Conservation (phyloP, 2,113 vertebrate genomes). For the Lampris megalopsis region DNA sequence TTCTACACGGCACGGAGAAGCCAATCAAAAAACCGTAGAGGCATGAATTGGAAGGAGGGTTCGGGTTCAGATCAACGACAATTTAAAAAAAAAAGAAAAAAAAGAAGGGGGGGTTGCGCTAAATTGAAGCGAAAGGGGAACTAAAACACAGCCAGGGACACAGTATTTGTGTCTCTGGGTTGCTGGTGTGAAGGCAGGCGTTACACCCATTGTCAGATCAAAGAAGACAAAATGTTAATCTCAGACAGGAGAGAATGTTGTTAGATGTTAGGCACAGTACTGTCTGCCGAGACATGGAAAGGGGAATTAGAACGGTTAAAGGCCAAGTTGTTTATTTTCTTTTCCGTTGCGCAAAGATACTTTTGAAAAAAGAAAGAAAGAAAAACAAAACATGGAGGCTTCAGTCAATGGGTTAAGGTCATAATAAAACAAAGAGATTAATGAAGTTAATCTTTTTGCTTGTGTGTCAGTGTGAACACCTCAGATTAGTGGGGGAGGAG, state of each 20-base stretch:
- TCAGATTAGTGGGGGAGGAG: conserved; percentile 72
- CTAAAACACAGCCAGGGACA: conserved; percentile 27
- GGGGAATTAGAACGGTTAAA: conserved; percentile 40
- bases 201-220: conserved; percentile 47
- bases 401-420: conserved; percentile 77
- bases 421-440: conserved; percentile 67
- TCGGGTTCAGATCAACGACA: not conserved
- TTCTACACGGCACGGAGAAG: not conserved
- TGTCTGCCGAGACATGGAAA: conserved; percentile 38
- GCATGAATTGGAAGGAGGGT: not conserved
- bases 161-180: conserved; percentile 44
- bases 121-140: too few relatives aligned
- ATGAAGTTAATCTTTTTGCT: conserved; percentile 77
- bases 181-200: conserved; percentile 52
- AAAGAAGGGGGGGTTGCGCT: not conserved
- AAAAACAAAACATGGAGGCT: conserved; percentile 27
- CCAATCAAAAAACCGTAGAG: conserved; percentile 20
- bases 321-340: conserved; percentile 46
- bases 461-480: conserved; percentile 72
- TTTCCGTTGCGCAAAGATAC: conserved; percentile 30
- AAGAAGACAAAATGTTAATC: conserved; percentile 55
- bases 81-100: not conserved
- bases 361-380: not conserved
- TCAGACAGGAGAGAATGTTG: conserved; percentile 48
- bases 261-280: conserved; percentile 60